Evolutionary conservation across 2,888 invertebrate genomes (phyloP).

Genomic region (Drosophila testacea): DNA sequence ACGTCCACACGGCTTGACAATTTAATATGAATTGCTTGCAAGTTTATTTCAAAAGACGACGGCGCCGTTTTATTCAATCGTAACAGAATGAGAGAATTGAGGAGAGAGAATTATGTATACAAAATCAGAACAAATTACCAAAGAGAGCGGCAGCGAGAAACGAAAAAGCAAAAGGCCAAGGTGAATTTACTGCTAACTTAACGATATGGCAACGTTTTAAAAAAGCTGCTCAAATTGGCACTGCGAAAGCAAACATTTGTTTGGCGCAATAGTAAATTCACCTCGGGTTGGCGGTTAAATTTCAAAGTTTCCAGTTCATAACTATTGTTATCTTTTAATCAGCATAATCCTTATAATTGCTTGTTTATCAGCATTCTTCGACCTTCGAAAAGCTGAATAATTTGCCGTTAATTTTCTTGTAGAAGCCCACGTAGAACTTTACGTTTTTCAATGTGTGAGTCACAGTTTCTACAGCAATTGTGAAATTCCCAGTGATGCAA

Average conservation of each 20-base stretch:
- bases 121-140: constrained; percentile 10
- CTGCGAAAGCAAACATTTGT: background rate
- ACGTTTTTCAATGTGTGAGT: background rate
- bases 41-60: constrained; percentile 35
- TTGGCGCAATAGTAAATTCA: no score
- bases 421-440: background rate
- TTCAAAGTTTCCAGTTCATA: background rate
- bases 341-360: background rate
- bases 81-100: constrained; percentile 14
- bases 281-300: background rate
- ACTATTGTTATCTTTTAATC: background rate
- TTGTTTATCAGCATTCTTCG: constrained; percentile 2
- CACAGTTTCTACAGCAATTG: constrained; percentile 4
- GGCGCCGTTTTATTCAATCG: constrained; percentile 13
- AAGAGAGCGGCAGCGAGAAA: constrained; percentile 1
- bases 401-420: background rate
- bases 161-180: background rate
- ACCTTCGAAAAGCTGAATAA: background rate
- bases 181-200: constrained; percentile 1
- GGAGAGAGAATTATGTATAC: background rate
- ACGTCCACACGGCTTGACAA: constrained; percentile 47
- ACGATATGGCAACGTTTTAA: background rate
- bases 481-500: constrained; percentile 33
- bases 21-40: constrained; percentile 37
- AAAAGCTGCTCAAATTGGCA: background rate